These are phyloP conservation scores for Caracal caracal DNA, from an alignment of 2,113 vertebrate genomes.

Conservation along the genomic window DNA sequence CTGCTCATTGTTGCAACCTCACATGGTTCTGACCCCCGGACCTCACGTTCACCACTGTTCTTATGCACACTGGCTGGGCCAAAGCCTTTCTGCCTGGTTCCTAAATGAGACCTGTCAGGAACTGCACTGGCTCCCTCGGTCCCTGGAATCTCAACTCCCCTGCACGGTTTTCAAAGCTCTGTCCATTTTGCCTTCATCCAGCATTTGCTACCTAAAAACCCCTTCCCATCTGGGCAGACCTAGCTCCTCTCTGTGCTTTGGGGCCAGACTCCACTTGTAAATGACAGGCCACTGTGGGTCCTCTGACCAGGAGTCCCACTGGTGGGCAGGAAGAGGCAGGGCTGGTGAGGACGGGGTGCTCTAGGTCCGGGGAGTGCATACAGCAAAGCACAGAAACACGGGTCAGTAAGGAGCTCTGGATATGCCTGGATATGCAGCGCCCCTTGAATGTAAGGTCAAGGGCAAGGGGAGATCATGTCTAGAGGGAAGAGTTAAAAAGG, in stretches of 20 bases:
- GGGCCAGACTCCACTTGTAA: not conserved
- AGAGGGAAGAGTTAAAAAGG: not conserved
- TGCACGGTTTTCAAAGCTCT: not conserved
- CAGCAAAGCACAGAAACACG: accelerated
- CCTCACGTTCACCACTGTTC: accelerated
- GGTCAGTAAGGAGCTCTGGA: not conserved
- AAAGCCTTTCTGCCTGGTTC: not conserved
- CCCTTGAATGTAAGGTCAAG: accelerated
- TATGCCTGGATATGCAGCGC: no score
- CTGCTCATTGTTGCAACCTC: not conserved
- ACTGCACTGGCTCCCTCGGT: accelerated
- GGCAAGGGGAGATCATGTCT: not conserved
- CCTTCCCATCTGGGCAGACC: not conserved
- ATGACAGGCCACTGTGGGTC: accelerated
- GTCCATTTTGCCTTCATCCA: not conserved
- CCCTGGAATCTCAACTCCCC: not conserved
- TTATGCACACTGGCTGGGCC: accelerated
- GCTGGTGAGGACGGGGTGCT: no score
- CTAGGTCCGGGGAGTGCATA: no score
- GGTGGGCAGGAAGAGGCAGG: not conserved
- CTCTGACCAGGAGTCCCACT: not conserved
- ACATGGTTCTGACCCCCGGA: accelerated
- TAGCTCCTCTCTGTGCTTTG: not conserved
- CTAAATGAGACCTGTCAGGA: no score
- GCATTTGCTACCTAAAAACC: not conserved